Percentiles rank a stretch among this genome's conserved stretches.
Evolutionary conservation across 2,113 vertebrate genomes (phyloP).

Genomic region (Sinocyclocheilus anshuiensis): DNA sequence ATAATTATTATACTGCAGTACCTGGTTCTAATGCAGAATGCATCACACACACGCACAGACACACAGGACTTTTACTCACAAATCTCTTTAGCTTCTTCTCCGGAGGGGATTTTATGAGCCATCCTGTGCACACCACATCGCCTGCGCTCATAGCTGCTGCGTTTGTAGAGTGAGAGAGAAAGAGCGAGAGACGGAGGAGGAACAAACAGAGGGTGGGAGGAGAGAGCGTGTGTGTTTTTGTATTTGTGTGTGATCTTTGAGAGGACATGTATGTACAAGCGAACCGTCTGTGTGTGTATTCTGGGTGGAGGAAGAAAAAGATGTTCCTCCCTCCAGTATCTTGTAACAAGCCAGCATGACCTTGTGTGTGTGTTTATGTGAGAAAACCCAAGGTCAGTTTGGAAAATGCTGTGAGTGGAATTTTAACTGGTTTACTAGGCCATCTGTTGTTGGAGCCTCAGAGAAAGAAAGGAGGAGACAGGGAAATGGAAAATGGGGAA

Average conservation of each 20-base stretch:
- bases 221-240: slow-evolving; percentile 14
- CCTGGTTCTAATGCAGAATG: not conserved
- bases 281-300: slow-evolving; percentile 13
- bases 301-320: slow-evolving; percentile 23
- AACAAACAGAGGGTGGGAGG: slow-evolving; percentile 33
- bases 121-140: slow-evolving; percentile 93
- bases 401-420: slow-evolving; percentile 39
- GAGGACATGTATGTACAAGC: slow-evolving; percentile 17
- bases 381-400: slow-evolving; percentile 23
- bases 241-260: slow-evolving; percentile 19
- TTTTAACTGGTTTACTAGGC: slow-evolving; percentile 40
- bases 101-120: slow-evolving; percentile 98
- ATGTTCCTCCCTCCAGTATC: slow-evolving; percentile 50
- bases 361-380: slow-evolving; percentile 28
- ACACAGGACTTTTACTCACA: slow-evolving; percentile 80
- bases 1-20: slow-evolving; percentile 28
- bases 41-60: slow-evolving; percentile 6
- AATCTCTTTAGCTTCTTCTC: slow-evolving; percentile 98
- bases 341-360: slow-evolving; percentile 59
- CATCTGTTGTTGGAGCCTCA: slow-evolving; percentile 34
- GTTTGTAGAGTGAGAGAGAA: slow-evolving; percentile 61
- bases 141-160: slow-evolving; percentile 88
- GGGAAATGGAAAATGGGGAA: not conserved
- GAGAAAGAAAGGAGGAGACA: not conserved
- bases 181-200: slow-evolving; percentile 36